Conservation (phyloP, 2,113 vertebrate genomes). For the Pseudopipra pipra region DNA sequence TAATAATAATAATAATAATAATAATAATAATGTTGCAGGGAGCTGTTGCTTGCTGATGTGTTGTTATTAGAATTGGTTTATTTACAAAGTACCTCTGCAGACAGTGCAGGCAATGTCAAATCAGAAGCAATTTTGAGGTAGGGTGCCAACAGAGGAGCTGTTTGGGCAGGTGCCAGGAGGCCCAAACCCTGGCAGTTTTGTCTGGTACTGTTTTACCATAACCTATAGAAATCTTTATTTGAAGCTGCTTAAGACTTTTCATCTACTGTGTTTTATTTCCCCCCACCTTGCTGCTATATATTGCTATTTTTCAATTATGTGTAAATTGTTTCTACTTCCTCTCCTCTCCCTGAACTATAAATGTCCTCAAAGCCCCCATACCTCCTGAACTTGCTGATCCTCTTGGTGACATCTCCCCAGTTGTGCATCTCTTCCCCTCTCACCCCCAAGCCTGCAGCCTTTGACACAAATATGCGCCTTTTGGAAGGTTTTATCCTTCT, state of each 20-base stretch:
- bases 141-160: not conserved
- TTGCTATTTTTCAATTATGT: not conserved
- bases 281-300: not conserved
- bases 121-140: not conserved
- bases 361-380: not conserved
- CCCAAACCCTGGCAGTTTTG: not conserved
- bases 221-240: slow-evolving; percentile 15
- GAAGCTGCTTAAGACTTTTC: not conserved
- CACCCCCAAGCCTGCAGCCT: not conserved
- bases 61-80: not conserved
- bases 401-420: not conserved
- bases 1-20: not conserved
- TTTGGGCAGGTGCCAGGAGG: not conserved
- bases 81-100: not conserved
- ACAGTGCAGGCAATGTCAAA: not conserved
- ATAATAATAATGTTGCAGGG: not conserved
- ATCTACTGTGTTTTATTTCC: not conserved
- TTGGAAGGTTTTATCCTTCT: not conserved
- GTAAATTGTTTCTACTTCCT: not conserved
- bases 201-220: not conserved
- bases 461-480: not conserved
- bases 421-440: not conserved
- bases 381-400: not conserved
- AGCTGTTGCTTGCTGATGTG: not conserved
- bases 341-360: not conserved